phyloP scores from a whole-genome alignment of 2,797 vertebrate species.

The Etheostoma nigrum region DNA sequence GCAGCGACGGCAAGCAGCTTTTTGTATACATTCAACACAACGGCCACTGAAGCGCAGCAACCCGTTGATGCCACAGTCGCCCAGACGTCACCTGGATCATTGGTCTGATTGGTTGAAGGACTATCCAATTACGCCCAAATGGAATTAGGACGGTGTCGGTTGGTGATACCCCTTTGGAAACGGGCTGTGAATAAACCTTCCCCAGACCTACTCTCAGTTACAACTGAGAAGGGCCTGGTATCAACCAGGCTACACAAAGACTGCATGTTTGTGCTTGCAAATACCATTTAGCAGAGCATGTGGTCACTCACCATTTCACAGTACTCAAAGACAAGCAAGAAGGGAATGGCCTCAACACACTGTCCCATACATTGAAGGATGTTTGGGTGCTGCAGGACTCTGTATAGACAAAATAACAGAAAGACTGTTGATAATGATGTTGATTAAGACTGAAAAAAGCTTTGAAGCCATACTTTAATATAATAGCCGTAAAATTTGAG shows the following conservation, averaged over 20 bases:
- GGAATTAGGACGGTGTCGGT: too few species aligned
- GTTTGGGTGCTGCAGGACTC: slow-evolving; percentile 93
- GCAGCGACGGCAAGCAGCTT: too few species aligned
- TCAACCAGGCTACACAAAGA: neutral
- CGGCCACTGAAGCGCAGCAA: too few species aligned
- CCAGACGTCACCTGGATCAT: too few species aligned
- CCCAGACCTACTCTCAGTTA: too few species aligned
- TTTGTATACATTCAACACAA: too few species aligned
- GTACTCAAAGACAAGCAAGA: slow-evolving; percentile 96
- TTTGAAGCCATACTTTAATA: neutral
- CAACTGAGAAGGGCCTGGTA: too few species aligned
- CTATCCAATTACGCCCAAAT: too few species aligned
- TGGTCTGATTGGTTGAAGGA: too few species aligned
- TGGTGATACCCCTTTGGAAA: too few species aligned
- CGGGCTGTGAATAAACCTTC: too few species aligned
- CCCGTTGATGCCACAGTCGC: too few species aligned
- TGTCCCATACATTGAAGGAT: slow-evolving; percentile 95
- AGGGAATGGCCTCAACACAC: slow-evolving; percentile 96
- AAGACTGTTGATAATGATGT: neutral
- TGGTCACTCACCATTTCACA: slow-evolving; percentile 94
- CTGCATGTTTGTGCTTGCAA: neutral
- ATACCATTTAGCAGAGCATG: neutral
- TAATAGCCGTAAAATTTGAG: neutral
- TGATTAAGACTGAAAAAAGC: neutral
- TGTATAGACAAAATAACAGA: slow-evolving; percentile 55